Evolutionary conservation across 1,140 invertebrate genomes (phyloP).

Genomic region (Nymphalis io): DNA sequence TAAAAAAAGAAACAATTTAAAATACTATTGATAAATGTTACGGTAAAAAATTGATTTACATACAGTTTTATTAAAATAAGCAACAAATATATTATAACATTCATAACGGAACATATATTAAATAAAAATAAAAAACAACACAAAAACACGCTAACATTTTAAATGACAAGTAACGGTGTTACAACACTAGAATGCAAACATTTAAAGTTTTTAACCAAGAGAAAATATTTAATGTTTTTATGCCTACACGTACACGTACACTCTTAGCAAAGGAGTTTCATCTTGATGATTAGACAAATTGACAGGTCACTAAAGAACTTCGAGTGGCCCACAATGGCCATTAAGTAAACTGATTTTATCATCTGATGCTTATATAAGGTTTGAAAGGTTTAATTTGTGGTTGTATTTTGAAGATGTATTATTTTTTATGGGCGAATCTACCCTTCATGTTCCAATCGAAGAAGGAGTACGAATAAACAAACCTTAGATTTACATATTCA

Average conservation of each 20-base stretch:
- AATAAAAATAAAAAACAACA: not conserved
- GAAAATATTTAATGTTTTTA: slow-evolving; percentile 20
- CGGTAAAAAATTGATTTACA: not conserved
- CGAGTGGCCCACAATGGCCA: slow-evolving; percentile 21
- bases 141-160: slow-evolving; percentile 1
- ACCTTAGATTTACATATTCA: too few relatives aligned
- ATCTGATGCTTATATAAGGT: slow-evolving; percentile 27
- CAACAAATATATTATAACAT: not conserved
- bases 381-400: slow-evolving; percentile 7
- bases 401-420: not conserved
- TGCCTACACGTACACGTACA: slow-evolving; percentile 16
- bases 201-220: not conserved
- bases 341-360: slow-evolving; percentile 32
- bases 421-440: not conserved
- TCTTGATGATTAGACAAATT: slow-evolving; percentile 21
- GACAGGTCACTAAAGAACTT: slow-evolving; percentile 11
- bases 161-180: not conserved
- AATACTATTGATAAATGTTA: not conserved
- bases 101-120: not conserved
- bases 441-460: not conserved
- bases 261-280: slow-evolving; percentile 31
- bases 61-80: not conserved
- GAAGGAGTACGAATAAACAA: too few relatives aligned
- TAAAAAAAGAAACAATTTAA: too few relatives aligned
- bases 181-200: slow-evolving; percentile 10